These are phyloP conservation scores for Botrylloides violaceus DNA, from an alignment of 23 tunicate genomes.

Conservation along the genomic window DNA sequence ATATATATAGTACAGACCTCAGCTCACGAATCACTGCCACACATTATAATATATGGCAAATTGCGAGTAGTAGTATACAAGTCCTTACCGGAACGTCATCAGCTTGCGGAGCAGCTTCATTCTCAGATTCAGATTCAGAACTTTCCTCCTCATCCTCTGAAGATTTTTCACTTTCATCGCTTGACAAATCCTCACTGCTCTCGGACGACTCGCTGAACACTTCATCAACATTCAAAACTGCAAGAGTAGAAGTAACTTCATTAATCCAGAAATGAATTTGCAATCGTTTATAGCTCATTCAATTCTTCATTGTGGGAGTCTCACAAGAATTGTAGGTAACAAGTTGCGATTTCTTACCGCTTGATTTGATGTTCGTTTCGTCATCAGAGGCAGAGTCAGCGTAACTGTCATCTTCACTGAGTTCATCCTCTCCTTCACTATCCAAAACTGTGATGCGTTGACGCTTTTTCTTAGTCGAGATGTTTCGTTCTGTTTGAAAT, in stretches of 20 bases:
- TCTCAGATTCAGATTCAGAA: constrained; percentile 8
- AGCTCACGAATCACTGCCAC: no score
- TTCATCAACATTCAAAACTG: constrained; percentile 72
- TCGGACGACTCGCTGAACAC: constrained; percentile 73
- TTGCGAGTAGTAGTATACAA: no score
- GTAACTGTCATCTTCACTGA: constrained; percentile 46
- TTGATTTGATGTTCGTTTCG: neutral
- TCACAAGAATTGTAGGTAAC: no score
- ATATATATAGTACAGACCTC: no score
- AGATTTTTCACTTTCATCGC: constrained; percentile 32
- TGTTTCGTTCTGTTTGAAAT: neutral
- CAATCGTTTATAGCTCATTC: no score
- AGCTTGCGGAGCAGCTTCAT: no score
- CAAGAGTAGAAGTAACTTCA: neutral
- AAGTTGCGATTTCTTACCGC: no score
- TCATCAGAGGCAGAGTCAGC: constrained; percentile 38
- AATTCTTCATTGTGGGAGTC: no score
- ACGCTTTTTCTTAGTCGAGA: constrained; percentile 1
- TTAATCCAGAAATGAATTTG: no score
- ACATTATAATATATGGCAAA: no score
- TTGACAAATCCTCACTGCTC: constrained; percentile 13
- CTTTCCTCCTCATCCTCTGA: constrained; percentile 52
- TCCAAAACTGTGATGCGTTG: constrained; percentile 28
- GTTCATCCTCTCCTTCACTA: constrained; percentile 76
- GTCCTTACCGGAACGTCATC: no score